Evolutionary conservation across 2,113 vertebrate genomes (phyloP).

Genomic region (Anoplopoma fimbria): DNA sequence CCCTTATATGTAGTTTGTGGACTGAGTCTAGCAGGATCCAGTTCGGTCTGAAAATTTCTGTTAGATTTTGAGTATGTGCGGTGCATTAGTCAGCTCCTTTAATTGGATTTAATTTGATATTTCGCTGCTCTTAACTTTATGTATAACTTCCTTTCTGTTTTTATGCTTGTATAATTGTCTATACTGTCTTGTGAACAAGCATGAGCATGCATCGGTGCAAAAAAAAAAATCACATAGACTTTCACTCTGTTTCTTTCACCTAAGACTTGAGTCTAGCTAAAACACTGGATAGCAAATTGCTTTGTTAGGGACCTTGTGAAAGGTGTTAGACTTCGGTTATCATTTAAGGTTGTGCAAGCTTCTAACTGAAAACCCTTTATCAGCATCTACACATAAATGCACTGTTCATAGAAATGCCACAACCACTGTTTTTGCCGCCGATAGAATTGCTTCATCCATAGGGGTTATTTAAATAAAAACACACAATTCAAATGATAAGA

Average conservation of each 20-base stretch:
- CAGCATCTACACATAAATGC: neutral
- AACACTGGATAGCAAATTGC: neutral
- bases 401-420: neutral
- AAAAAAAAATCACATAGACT: neutral
- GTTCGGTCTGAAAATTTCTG: neutral
- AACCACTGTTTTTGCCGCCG: neutral
- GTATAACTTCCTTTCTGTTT: slow-evolving; percentile 4
- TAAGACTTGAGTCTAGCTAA: neutral
- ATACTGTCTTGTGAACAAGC: slow-evolving; percentile 3
- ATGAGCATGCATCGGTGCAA: slow-evolving; percentile 24
- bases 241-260: neutral
- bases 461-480: too few species aligned
- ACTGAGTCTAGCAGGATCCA: neutral
- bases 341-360: neutral
- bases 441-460: too few species aligned
- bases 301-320: slow-evolving; percentile 20
- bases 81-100: slow-evolving; percentile 4
- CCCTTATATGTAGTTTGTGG: neutral
- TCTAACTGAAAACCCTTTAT: slow-evolving; percentile 27
- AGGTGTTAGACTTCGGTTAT: slow-evolving; percentile 19
- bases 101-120: slow-evolving; percentile 26
- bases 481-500: too few species aligned
- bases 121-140: slow-evolving; percentile 10
- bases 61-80: neutral
- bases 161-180: slow-evolving; percentile 23